Percentiles rank a stretch among this genome's conserved stretches.
phyloP scores from a whole-genome alignment of 2,113 vertebrate genomes.

The Syngnathus floridae region DNA sequence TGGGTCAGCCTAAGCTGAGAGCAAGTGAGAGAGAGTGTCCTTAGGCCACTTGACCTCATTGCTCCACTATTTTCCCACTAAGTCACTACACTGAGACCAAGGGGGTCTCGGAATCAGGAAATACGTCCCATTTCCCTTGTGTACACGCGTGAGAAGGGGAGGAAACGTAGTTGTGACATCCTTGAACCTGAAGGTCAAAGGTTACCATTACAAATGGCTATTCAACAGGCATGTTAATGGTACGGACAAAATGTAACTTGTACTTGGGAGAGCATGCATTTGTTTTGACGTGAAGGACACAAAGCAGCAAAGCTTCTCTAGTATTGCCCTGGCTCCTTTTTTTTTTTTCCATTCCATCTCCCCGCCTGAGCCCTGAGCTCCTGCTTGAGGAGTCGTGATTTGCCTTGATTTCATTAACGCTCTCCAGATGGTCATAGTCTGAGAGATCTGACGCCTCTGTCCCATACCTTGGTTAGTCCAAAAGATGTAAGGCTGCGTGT shows the following conservation, averaged over 20 bases:
- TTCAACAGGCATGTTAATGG: conserved; percentile 33
- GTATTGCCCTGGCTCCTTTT: conserved; percentile 22
- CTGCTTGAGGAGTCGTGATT: conserved; percentile 51
- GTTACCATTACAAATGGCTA: conserved; percentile 53
- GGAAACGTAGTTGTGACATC: conserved; percentile 49
- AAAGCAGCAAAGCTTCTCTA: conserved; percentile 20
- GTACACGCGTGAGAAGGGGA: conserved; percentile 26
- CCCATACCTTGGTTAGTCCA: conserved; percentile 23
- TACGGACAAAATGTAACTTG: conserved; percentile 1
- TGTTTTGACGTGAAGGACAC: conserved; percentile 21
- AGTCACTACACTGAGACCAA: conserved; percentile 16
- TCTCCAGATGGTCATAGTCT: conserved; percentile 59
- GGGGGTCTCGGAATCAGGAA: conserved; percentile 40
- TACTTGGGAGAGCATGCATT: background rate
- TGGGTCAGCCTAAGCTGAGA: conserved; percentile 46
- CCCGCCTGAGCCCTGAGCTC: conserved; percentile 31
- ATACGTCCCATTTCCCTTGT: conserved; percentile 27
- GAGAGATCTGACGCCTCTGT: conserved; percentile 48
- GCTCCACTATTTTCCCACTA: conserved; percentile 47
- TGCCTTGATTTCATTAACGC: conserved; percentile 56
- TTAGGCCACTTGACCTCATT: conserved; percentile 45
- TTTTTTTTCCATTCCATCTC: conserved; percentile 30
- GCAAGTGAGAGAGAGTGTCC: conserved; percentile 20
- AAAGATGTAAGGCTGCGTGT: conserved; percentile 12
- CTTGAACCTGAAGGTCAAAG: conserved; percentile 43